phyloP scores from a whole-genome alignment of 35 echinoderm and acorn worm genomes.

The Apostichopus californicus region DNA sequence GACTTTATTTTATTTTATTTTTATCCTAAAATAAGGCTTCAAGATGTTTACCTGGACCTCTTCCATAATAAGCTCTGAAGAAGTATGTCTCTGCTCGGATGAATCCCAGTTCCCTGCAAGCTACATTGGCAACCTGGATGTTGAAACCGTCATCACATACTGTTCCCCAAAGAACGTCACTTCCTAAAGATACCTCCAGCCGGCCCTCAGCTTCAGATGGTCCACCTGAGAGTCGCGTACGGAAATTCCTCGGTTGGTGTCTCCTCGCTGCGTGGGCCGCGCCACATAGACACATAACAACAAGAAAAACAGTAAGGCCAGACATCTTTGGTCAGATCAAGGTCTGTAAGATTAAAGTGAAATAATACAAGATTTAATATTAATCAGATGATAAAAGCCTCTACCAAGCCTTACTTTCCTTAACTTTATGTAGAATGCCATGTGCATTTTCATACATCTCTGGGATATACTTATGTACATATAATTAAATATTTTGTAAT shows the following conservation, averaged over 20 bases:
- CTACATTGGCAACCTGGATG: constrained; percentile 61
- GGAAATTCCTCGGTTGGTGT: background rate
- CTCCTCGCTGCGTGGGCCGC: background rate
- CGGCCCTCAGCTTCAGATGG: constrained; percentile 56
- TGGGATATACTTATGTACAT: no score
- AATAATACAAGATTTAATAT: no score
- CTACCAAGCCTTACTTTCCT: no score
- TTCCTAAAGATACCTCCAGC: constrained; percentile 59
- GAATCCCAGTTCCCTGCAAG: constrained; percentile 70
- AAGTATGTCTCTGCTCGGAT: constrained; percentile 45
- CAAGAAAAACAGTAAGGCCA: background rate
- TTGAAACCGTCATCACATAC: constrained; percentile 78
- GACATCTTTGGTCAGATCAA: background rate
- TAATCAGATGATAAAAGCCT: no score
- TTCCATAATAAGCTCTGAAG: constrained; percentile 66
- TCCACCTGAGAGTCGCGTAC: background rate
- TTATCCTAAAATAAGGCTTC: background rate
- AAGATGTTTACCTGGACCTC: constrained; percentile 43
- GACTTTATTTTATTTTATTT: no score
- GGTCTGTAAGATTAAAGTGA: no score
- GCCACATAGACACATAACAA: background rate
- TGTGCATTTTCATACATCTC: no score
- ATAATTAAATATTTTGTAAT: no score
- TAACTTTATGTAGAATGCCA: no score
- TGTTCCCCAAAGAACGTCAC: constrained; percentile 53